A percentile compares a stretch with the other conserved stretches of the same genome.
phyloP scores from a whole-genome alignment of 2,888 invertebrate genomes.

The Noctua comes region DNA sequence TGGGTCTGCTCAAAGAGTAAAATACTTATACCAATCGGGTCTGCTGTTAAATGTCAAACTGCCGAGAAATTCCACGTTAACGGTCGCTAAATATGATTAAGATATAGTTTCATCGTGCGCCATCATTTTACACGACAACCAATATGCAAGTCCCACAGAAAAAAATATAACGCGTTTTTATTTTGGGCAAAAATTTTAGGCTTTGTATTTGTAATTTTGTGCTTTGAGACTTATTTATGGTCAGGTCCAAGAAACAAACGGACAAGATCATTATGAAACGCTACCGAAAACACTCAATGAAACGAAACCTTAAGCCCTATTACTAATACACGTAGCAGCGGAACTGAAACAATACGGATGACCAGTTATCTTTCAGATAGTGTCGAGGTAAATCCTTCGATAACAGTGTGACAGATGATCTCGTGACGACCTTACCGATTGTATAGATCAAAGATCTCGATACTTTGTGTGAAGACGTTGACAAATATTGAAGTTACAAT shows the following conservation, averaged over 20 bases:
- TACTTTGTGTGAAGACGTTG: conserved; percentile 47
- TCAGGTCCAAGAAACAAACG: background rate
- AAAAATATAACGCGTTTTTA: background rate
- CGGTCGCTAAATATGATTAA: background rate
- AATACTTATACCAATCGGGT: too few relatives aligned
- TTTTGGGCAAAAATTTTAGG: too few relatives aligned
- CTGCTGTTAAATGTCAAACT: background rate
- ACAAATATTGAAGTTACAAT: conserved; percentile 54
- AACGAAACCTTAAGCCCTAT: conserved; percentile 51
- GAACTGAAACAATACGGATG: conserved; percentile 47
- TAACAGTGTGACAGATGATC: conserved; percentile 58
- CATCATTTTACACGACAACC: background rate
- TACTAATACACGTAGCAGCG: conserved; percentile 27
- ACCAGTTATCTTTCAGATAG: conserved; percentile 66
- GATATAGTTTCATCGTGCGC: background rate
- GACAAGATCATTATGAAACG: background rate
- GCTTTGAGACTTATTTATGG: too few relatives aligned
- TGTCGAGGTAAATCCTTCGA: conserved; percentile 59
- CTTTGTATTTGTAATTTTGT: too few relatives aligned
- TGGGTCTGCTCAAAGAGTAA: too few relatives aligned
- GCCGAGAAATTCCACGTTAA: background rate
- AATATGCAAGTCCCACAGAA: background rate
- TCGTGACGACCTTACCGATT: conserved; percentile 37
- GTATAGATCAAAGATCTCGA: conserved; percentile 41
- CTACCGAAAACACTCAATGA: background rate